These are phyloP conservation scores for Gavia stellata DNA, from an alignment of 2,113 vertebrate species.

Conservation along the genomic window DNA sequence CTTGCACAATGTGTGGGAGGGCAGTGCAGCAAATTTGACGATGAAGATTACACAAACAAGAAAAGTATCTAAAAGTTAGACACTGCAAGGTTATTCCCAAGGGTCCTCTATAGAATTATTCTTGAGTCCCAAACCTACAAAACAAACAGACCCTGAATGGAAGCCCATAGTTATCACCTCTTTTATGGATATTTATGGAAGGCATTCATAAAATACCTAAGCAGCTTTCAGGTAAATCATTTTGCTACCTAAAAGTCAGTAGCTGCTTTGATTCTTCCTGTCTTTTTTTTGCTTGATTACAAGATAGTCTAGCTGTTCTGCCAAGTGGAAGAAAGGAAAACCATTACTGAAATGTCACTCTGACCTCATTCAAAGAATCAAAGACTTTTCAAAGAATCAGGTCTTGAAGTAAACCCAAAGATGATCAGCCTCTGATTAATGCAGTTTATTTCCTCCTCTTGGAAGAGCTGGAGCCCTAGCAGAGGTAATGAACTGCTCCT, in stretches of 20 bases:
- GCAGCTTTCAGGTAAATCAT: background rate
- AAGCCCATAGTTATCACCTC: background rate
- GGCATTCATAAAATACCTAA: background rate
- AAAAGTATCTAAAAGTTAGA: background rate
- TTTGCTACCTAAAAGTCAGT: background rate
- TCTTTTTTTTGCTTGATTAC: background rate
- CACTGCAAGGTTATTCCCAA: background rate
- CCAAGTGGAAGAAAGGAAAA: constrained; percentile 15
- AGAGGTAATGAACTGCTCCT: background rate
- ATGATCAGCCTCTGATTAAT: constrained; percentile 15
- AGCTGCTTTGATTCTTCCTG: background rate
- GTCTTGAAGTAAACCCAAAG: background rate
- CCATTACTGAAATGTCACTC: constrained; percentile 25
- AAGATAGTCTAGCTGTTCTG: background rate
- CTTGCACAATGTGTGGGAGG: background rate
- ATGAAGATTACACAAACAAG: background rate
- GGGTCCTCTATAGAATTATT: background rate
- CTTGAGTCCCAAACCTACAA: background rate
- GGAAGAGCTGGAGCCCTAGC: background rate
- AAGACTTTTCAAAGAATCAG: constrained; percentile 18
- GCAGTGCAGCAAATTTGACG: background rate
- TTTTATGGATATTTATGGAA: constrained; percentile 4
- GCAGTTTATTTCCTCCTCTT: background rate
- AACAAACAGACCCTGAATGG: background rate
- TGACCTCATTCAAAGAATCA: constrained; percentile 13